Conservation (phyloP, 2,797 vertebrate species). For the Chaetodon trifasciatus region DNA sequence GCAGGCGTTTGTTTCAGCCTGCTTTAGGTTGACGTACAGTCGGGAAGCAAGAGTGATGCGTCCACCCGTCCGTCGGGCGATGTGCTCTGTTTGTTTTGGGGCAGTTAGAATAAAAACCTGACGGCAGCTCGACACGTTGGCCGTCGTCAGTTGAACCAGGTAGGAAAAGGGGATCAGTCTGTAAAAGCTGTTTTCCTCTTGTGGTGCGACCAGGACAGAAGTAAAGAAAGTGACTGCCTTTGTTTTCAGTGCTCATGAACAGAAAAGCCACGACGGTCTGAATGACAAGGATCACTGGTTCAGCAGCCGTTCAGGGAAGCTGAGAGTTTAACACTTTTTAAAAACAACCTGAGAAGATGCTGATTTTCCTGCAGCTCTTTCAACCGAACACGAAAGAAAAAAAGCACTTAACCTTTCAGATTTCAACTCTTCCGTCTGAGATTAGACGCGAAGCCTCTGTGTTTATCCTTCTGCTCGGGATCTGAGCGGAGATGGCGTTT, state of each 20-base stretch:
- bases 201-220: not conserved
- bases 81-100: not conserved
- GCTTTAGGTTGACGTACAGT: constrained; percentile 16
- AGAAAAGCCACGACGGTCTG: not conserved
- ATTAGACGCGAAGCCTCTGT: fast-evolving
- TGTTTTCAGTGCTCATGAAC: not conserved
- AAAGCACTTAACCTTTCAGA: constrained; percentile 13
- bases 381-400: fast-evolving
- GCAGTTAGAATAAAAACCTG: too few relatives aligned
- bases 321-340: not conserved
- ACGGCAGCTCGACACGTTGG: too few relatives aligned
- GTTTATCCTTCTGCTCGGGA: not conserved
- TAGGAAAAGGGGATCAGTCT: too few relatives aligned
- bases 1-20: not conserved
- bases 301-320: not conserved
- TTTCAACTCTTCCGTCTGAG: not conserved
- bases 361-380: not conserved
- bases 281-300: not conserved
- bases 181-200: not conserved
- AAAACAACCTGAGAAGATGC: not conserved
- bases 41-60: not conserved
- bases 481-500: constrained; percentile 24
- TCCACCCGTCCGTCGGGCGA: too few relatives aligned
- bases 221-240: not conserved
- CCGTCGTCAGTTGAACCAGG: too few relatives aligned